Evolutionary conservation across 64 coral and sea anemone genomes (phyloP), one percentile per base, ranked within the genome.

Genomic region (Montipora efflorescens): DNA sequence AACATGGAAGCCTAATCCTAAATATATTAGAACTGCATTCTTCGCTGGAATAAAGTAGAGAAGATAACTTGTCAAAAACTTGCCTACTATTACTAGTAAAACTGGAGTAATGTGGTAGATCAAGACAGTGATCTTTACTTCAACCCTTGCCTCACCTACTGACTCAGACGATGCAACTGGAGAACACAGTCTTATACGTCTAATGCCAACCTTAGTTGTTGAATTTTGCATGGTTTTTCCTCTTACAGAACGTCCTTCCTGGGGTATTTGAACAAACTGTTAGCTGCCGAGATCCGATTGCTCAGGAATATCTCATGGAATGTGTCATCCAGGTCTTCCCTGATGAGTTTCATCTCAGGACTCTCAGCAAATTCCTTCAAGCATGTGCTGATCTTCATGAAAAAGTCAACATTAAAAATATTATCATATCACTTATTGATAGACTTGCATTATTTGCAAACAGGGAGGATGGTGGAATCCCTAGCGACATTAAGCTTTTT

Each of bases 241-340:
- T 43, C 15, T 8, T 10, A 14, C 70, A 93, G 91, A 72, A 85
- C 87, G 91, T 93, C 79, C 91, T 93, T 18, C 91, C 91, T 59
- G 91, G 91, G 49, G 82, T 93, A 6, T 78, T 93, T 84, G 91
- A 93, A 78, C 91, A 93, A 79, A 93, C 82, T 67, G 82, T 93
- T 7, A 93, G 83, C 59, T 93, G 92, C 45, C 68, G 86, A 77
- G 97, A 99, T 74, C 79, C 97, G 84, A 99, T 99, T 64, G 97
- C 97, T 61, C 97, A 99, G 94, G 97, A 99, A 91, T 99, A 99
- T 50, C 90, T 99, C 11, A 99, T 99, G 97, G 97, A 99, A 74
- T 99, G 97, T 25, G 96, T 99, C 11, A 99, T 99, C 50, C 97
- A 99, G 80, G 98, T 99, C 19, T 99, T 99, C 79, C 98, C 98